A percentile compares a stretch with the other conserved stretches of the same genome.
phyloP scores from a whole-genome alignment of 2,797 vertebrate species.

The Percopsis omiscomaycus region DNA sequence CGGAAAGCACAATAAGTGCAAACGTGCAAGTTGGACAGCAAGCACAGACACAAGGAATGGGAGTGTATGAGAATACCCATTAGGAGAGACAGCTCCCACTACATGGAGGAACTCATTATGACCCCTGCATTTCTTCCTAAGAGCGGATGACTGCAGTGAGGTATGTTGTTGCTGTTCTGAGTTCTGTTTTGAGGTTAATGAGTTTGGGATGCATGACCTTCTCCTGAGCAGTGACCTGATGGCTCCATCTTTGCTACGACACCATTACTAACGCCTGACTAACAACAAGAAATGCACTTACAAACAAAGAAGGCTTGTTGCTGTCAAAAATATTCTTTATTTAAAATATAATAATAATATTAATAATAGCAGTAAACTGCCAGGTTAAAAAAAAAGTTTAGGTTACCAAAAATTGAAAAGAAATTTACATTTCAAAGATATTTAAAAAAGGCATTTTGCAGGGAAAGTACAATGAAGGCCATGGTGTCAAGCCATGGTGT shows the following conservation, averaged over 20 bases:
- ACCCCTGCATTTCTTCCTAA: slow-evolving; percentile 42
- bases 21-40: too few relatives aligned
- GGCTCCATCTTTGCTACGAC: slow-evolving; percentile 54
- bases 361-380: too few relatives aligned
- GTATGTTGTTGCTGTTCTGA: slow-evolving; percentile 36
- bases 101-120: slow-evolving; percentile 35
- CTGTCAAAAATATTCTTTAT: too few relatives aligned
- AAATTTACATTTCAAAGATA: too few relatives aligned
- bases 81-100: slow-evolving; percentile 18
- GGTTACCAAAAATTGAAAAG: too few relatives aligned
- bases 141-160: slow-evolving; percentile 52
- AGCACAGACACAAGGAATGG: not conserved
- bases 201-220: slow-evolving; percentile 62
- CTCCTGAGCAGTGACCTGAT: slow-evolving; percentile 48
- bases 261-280: slow-evolving; percentile 49
- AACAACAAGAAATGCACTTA: slow-evolving; percentile 14
- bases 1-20: too few relatives aligned
- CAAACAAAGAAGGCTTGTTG: not conserved
- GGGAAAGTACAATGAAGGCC: too few relatives aligned
- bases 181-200: slow-evolving; percentile 53
- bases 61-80: too few relatives aligned
- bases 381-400: too few relatives aligned
- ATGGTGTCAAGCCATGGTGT: too few relatives aligned
- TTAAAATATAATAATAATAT: too few relatives aligned
- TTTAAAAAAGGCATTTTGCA: too few relatives aligned